These are phyloP conservation scores for Crotalus helleri DNA, from an alignment of 2,113 vertebrate species.

Conservation along the genomic window DNA sequence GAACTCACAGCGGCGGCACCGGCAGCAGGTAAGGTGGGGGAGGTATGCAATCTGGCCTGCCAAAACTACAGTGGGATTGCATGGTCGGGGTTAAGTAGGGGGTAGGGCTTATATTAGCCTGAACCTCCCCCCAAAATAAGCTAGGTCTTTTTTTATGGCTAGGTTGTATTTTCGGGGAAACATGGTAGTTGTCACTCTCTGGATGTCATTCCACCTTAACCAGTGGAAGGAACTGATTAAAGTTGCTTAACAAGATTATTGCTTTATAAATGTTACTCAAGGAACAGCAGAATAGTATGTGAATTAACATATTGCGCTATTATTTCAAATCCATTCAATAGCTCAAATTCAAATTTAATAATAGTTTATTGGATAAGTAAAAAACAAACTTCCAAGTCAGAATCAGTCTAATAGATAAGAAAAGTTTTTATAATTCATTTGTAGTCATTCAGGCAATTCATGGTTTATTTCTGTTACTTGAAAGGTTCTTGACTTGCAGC, in stretches of 20 bases:
- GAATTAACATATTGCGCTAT: not conserved
- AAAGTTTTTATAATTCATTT: not conserved
- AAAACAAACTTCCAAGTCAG: not conserved
- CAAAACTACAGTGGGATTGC: too few species aligned
- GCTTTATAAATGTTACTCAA: not conserved
- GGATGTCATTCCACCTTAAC: not conserved
- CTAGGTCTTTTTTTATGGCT: too few species aligned
- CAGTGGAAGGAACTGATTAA: not conserved
- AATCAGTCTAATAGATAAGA: not conserved
- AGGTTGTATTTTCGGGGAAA: too few species aligned
- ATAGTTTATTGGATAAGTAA: not conserved
- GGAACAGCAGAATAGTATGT: not conserved
- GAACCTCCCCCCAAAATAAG: too few species aligned
- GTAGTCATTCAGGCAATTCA: not conserved
- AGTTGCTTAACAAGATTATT: not conserved
- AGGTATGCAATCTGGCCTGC: too few species aligned
- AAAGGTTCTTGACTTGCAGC: not conserved
- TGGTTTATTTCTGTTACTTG: not conserved
- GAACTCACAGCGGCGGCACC: too few species aligned
- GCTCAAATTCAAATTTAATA: not conserved
- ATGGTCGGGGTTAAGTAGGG: too few species aligned
- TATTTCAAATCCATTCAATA: not conserved
- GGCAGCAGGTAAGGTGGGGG: too few species aligned
- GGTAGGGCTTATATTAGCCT: too few species aligned
- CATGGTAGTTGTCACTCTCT: not conserved